Percentiles rank a stretch among this genome's conserved stretches.
phyloP scores from a whole-genome alignment of 2,888 invertebrate genomes.

The Drosophila nr. fundita region DNA sequence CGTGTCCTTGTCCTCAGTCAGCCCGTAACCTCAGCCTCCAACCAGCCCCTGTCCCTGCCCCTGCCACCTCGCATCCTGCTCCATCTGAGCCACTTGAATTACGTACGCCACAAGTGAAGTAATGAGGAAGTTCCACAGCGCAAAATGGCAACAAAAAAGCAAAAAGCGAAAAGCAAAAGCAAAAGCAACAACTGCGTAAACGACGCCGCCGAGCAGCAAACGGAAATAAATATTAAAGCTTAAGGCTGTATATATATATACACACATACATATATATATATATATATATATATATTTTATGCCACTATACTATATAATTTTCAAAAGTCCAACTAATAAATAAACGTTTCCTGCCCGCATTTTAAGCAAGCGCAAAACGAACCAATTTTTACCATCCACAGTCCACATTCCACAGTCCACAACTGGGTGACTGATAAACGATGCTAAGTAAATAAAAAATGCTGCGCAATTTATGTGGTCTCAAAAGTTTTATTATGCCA shows the following conservation, averaged over 20 bases:
- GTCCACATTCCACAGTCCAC: background rate
- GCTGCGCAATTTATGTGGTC: constrained; percentile 72
- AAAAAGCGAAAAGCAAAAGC: constrained; percentile 7
- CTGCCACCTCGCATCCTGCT: background rate
- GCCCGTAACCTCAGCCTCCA: background rate
- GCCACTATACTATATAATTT: constrained; percentile 55
- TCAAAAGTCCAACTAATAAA: constrained; percentile 76
- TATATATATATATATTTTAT: constrained; percentile 49
- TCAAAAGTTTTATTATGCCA: constrained; percentile 67
- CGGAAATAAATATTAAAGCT: constrained; percentile 78
- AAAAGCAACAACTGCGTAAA: constrained; percentile 26
- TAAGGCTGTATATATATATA: constrained; percentile 17
- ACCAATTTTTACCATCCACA: constrained; percentile 37
- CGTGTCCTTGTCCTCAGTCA: constrained; percentile 23
- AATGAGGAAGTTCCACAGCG: constrained; percentile 59
- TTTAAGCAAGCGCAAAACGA: constrained; percentile 40
- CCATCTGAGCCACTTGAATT: constrained; percentile 72
- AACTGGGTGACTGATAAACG: constrained; percentile 68
- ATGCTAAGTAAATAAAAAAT: constrained; percentile 74
- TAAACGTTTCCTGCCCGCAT: constrained; percentile 52
- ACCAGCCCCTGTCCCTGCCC: background rate
- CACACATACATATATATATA: constrained; percentile 15
- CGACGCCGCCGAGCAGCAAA: constrained; percentile 42
- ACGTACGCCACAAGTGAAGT: constrained; percentile 81
- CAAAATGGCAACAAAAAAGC: constrained; percentile 17